phyloP scores from a whole-genome alignment of 2,113 vertebrate species.

The Phaethon lepturus region DNA sequence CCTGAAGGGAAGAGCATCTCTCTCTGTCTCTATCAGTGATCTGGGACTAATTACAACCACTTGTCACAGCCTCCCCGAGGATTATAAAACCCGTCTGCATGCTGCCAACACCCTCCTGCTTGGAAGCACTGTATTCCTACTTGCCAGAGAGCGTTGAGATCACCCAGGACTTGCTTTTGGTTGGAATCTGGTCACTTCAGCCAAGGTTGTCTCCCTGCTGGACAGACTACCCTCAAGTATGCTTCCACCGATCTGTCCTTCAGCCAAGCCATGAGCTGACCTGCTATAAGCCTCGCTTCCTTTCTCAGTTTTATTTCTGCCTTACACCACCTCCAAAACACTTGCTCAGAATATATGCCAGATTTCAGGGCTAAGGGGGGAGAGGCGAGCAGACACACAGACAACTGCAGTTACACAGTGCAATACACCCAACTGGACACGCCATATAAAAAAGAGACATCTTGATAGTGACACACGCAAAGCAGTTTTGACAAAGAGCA shows the following conservation, averaged over 20 bases:
- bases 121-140: neutral
- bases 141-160: neutral
- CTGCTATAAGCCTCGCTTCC: neutral
- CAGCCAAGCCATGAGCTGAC: neutral
- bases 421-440: neutral
- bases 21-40: neutral
- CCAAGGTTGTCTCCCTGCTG: neutral
- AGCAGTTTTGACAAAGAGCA: constrained; percentile 14
- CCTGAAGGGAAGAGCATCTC: neutral
- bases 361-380: neutral
- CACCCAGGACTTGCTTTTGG: neutral
- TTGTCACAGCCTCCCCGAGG: neutral
- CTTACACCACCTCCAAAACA: neutral
- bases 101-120: neutral
- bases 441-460: neutral
- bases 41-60: neutral
- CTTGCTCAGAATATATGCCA: neutral
- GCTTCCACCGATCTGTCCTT: neutral
- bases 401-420: neutral
- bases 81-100: neutral
- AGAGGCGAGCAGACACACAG: too few relatives aligned
- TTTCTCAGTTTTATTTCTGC: constrained; percentile 6
- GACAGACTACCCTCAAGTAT: neutral
- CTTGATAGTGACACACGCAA: neutral
- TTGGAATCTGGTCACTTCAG: neutral